phyloP scores from a whole-genome alignment of 2,113 vertebrate genomes.

The Balaeniceps rex region DNA sequence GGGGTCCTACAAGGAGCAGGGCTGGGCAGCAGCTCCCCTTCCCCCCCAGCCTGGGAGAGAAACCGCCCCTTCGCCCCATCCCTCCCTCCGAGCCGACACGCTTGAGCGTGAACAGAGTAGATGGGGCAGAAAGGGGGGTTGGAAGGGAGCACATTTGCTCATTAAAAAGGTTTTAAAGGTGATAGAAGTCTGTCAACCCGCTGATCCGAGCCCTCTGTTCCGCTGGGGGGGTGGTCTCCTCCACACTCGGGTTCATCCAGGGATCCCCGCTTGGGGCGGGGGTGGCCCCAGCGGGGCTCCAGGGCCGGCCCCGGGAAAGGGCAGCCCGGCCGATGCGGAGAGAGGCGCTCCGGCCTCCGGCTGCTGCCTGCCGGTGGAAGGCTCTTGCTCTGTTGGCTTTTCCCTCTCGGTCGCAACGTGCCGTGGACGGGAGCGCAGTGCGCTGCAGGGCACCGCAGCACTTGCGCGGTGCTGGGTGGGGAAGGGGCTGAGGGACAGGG shows the following conservation, averaged over 20 bases:
- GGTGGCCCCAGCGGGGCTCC: not conserved
- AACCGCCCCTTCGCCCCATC: not conserved
- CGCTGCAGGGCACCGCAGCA: accelerated
- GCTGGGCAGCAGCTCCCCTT: not conserved
- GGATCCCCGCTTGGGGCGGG: not conserved
- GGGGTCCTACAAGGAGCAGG: not conserved
- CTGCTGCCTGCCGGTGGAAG: not conserved
- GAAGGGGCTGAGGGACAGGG: not conserved
- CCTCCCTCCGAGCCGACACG: not conserved
- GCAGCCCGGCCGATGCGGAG: not conserved
- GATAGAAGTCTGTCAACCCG: not conserved
- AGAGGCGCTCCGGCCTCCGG: not conserved
- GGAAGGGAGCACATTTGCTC: not conserved
- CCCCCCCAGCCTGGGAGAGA: not conserved
- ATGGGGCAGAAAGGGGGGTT: conserved; percentile 35
- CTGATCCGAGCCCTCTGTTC: not conserved
- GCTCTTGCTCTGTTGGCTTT: accelerated
- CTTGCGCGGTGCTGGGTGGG: not conserved
- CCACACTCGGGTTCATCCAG: not conserved
- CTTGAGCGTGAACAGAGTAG: conserved; percentile 47
- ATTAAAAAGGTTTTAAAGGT: conserved; percentile 21
- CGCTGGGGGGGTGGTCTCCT: not conserved
- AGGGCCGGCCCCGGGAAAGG: accelerated
- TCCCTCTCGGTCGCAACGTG: accelerated
- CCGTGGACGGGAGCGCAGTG: accelerated